Evolutionary conservation across 2,797 vertebrate genomes (phyloP), one percentile per base, ranked within the genome.

Genomic region (Anguilla marmorata): DNA sequence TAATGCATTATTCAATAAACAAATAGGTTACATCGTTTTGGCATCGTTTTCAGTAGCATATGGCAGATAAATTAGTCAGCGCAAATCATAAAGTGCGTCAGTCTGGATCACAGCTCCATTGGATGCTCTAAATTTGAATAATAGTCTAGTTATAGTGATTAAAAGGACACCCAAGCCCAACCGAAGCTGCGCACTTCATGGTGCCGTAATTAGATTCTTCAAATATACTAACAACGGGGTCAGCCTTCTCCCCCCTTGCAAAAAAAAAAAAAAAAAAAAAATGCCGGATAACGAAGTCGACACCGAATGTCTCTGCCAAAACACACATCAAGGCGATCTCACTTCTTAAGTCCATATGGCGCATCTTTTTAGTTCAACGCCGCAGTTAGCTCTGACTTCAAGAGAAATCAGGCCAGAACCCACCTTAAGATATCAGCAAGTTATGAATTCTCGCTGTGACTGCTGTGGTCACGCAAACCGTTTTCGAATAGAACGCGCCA

Each of bases 51-150:
- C 85, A 7, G 72, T 79, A 89, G 83, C 92, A 92, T 91, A 91
- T 92, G 91, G 91, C 80, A 89, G 87, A 90, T 89, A 86, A 88
- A 90, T 92, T 90, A 90, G 80, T 83, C 84, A 86, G 87, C 87
- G 91, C 89, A 90, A 90, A 92, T 92, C 90, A 90, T 86, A 85
- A 90, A 88, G 84, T 56, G 79, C 85, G 86, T 85, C 87, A 90
- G 52, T 87, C 85, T 89, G 80, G 69, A 88, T 85, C 83, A 80
- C 54, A 87, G 85, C 87, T 76, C 72, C 86, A 86, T 84, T 86
- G 56, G 88, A 90, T 87, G 74, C 82, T 84, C 80, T 85, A 82
- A 79, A 88, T 86, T 89, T 88, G 52, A 91, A 88, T 89, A 86
- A 87, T 87, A 87, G 2, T 16, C 86, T 87, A 86, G 80, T 86